Conservation (phyloP, 2,113 vertebrate species). For the Podocnemis expansa region DNA sequence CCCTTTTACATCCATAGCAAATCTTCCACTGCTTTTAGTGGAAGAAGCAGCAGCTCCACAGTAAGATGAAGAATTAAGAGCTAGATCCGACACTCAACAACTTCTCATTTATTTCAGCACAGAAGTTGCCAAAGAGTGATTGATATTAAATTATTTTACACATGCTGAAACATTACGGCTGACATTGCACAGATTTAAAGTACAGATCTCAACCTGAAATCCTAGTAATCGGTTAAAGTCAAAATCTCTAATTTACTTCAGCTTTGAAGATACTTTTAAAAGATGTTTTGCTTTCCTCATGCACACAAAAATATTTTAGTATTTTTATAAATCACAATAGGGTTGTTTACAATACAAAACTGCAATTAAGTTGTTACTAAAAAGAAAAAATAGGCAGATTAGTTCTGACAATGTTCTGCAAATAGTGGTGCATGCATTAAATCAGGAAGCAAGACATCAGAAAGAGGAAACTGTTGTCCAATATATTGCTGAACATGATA, state of each 20-base stretch:
- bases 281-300: neutral
- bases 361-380: neutral
- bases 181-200: neutral
- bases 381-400: neutral
- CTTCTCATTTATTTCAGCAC: neutral
- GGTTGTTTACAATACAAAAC: neutral
- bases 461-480: conserved; percentile 22
- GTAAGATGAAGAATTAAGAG: neutral
- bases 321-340: conserved; percentile 10
- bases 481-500: conserved; percentile 60
- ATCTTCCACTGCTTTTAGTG: neutral
- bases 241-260: neutral
- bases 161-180: neutral
- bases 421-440: conserved; percentile 49
- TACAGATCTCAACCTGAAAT: neutral
- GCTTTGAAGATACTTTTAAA: neutral
- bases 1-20: neutral
- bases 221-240: neutral
- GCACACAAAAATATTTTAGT: conserved; percentile 39
- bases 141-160: neutral
- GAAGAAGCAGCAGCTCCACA: neutral
- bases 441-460: conserved; percentile 46
- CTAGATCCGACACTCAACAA: neutral
- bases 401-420: conserved; percentile 54
- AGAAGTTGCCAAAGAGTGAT: neutral